Evolutionary conservation across 2,113 vertebrate genomes (phyloP).

Genomic region (Amia ocellicauda): DNA sequence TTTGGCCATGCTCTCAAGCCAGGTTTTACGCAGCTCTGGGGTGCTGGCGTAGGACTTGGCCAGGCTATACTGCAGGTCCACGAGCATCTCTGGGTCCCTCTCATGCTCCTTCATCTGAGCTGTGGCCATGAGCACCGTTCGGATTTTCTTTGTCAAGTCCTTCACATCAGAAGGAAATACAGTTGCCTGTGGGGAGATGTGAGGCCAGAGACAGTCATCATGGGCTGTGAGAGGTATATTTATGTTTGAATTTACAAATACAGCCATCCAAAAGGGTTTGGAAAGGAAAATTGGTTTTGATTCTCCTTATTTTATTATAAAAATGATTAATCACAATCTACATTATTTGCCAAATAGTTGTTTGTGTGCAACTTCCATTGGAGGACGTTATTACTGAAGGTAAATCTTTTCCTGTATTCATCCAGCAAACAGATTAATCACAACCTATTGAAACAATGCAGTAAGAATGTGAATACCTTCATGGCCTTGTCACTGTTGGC

Average conservation of each 20-base stretch:
- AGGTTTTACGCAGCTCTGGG: slow-evolving; percentile 89
- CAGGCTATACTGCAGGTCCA: slow-evolving; percentile 94
- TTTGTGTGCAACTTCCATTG: too few relatives aligned
- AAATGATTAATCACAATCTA: too few relatives aligned
- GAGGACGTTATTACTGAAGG: too few relatives aligned
- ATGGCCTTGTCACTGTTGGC: slow-evolving; percentile 94
- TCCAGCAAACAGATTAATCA: too few relatives aligned
- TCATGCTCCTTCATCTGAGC: slow-evolving; percentile 97
- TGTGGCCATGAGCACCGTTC: slow-evolving; percentile 95
- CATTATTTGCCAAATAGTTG: too few relatives aligned
- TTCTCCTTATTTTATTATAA: too few relatives aligned
- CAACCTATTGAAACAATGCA: too few relatives aligned
- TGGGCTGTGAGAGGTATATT: neutral
- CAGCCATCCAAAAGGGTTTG: too few relatives aligned
- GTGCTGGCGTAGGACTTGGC: slow-evolving; percentile 96
- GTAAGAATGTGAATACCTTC: slow-evolving; percentile 74
- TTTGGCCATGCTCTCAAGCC: slow-evolving; percentile 96
- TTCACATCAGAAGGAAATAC: slow-evolving; percentile 92
- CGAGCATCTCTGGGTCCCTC: slow-evolving; percentile 91
- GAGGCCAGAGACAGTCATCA: too few relatives aligned
- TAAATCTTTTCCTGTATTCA: too few relatives aligned
- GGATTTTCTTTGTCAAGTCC: slow-evolving; percentile 91
- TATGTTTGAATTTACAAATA: too few relatives aligned
- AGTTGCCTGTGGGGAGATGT: slow-evolving; percentile 68
- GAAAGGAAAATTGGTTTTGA: too few relatives aligned